Evolutionary conservation across 1,140 invertebrate species (phyloP).

Genomic region (Vanessa atalanta): DNA sequence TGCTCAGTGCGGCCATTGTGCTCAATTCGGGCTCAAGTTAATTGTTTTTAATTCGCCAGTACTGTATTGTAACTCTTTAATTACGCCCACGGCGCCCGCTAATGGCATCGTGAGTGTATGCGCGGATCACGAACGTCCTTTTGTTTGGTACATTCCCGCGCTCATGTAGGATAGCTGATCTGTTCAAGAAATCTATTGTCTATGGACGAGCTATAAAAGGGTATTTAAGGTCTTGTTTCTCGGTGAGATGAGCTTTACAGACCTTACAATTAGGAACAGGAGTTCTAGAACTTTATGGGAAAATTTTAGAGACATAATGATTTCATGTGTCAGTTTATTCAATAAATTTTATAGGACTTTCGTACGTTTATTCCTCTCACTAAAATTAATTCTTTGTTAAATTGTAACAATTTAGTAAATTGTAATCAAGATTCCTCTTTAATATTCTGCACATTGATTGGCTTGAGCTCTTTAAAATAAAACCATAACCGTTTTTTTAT

Average conservation of each 20-base stretch:
- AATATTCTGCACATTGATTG: too few species aligned
- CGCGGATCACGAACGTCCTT: slow-evolving; percentile 52
- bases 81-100: slow-evolving; percentile 68
- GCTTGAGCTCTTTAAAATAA: too few species aligned
- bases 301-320: not conserved
- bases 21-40: slow-evolving; percentile 69
- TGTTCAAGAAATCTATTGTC: slow-evolving; percentile 16
- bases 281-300: not conserved
- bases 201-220: slow-evolving; percentile 12
- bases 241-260: not conserved
- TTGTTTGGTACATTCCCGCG: slow-evolving; percentile 54
- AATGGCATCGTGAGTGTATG: slow-evolving; percentile 64
- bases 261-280: not conserved
- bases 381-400: too few species aligned
- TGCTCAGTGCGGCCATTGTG: slow-evolving; percentile 64
- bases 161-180: slow-evolving; percentile 11
- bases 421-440: too few species aligned
- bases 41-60: slow-evolving; percentile 76
- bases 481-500: too few species aligned
- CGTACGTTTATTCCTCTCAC: too few species aligned
- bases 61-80: slow-evolving; percentile 73
- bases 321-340: too few species aligned
- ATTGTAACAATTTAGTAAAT: too few species aligned
- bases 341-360: too few species aligned
- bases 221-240: slow-evolving; percentile 2